Percentiles rank a stretch among this genome's conserved stretches.
Conservation (phyloP, 2,113 vertebrate genomes). For the Pogona vitticeps region DNA sequence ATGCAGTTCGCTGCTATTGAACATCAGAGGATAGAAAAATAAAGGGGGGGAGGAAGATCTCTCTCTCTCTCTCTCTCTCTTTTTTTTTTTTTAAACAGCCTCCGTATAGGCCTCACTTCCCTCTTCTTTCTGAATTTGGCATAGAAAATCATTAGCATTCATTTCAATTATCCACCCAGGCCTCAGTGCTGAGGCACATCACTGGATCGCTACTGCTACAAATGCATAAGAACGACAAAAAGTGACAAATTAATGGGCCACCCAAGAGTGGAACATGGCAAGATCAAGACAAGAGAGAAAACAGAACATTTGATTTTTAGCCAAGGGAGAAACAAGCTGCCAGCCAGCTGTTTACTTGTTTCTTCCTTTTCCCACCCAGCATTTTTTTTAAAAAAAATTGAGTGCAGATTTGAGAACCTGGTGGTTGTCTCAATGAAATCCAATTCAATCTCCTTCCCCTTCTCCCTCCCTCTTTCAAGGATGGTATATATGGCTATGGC, state of each 20-base stretch:
- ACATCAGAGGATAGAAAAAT: slow-evolving; percentile 54
- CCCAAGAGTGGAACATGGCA: background rate
- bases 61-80: slow-evolving; percentile 23
- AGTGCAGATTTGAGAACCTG: too few species aligned
- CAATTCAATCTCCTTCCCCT: background rate
- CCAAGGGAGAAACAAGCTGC: background rate
- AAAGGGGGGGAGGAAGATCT: slow-evolving; percentile 44
- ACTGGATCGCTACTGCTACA: slow-evolving; percentile 36
- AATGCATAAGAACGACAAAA: slow-evolving; percentile 18
- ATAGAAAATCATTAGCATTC: slow-evolving; percentile 63
- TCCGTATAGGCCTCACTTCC: background rate
- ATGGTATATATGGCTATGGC: too few species aligned
- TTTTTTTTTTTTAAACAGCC: slow-evolving; percentile 12
- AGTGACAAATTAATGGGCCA: background rate
- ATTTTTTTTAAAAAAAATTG: background rate
- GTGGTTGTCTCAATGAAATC: background rate
- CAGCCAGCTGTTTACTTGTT: rapidly evolving
- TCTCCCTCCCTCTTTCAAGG: too few species aligned
- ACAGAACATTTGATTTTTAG: background rate
- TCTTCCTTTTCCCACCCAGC: background rate
- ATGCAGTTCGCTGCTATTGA: slow-evolving; percentile 73
- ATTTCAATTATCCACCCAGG: slow-evolving; percentile 40
- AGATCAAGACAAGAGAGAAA: rapidly evolving
- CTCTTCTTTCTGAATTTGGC: slow-evolving; percentile 56
- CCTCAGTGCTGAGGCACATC: slow-evolving; percentile 27